phyloP scores from a whole-genome alignment of 1,140 invertebrate genomes.

The Ceratosolen solmsi region DNA sequence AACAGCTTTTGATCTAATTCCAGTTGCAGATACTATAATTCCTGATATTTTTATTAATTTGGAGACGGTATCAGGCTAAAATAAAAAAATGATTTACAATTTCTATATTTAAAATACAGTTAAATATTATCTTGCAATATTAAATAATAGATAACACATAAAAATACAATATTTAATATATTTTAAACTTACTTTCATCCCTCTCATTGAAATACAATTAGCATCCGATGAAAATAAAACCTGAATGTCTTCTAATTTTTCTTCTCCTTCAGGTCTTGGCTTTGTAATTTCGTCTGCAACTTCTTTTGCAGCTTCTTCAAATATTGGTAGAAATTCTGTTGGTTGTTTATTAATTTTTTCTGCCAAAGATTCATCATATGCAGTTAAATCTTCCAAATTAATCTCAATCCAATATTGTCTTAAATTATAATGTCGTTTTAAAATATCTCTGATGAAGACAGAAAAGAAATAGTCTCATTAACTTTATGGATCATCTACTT shows the following conservation, averaged over 20 bases:
- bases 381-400: conserved; percentile 93
- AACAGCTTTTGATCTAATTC: conserved; percentile 95
- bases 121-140: neutral
- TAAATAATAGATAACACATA: neutral
- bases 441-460: conserved; percentile 84
- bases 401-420: conserved; percentile 93
- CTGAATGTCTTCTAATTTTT: conserved; percentile 95
- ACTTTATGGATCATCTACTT: no score
- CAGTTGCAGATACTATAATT: conserved; percentile 95
- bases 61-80: conserved; percentile 94
- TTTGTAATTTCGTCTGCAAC: conserved; percentile 97
- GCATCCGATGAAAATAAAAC: conserved; percentile 90
- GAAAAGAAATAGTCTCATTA: neutral
- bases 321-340: conserved; percentile 92
- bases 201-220: conserved; percentile 85
- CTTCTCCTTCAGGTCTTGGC: conserved; percentile 91
- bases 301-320: conserved; percentile 98
- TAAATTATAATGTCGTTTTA: conserved; percentile 96
- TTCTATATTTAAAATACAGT: conserved; percentile 2
- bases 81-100: conserved; percentile 15
- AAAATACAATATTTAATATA: no score
- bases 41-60: conserved; percentile 95
- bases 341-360: conserved; percentile 95
- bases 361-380: conserved; percentile 94
- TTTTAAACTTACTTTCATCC: conserved; percentile 84